Evolutionary conservation across 2,797 vertebrate genomes (phyloP).

Genomic region (Champsocephalus esox): DNA sequence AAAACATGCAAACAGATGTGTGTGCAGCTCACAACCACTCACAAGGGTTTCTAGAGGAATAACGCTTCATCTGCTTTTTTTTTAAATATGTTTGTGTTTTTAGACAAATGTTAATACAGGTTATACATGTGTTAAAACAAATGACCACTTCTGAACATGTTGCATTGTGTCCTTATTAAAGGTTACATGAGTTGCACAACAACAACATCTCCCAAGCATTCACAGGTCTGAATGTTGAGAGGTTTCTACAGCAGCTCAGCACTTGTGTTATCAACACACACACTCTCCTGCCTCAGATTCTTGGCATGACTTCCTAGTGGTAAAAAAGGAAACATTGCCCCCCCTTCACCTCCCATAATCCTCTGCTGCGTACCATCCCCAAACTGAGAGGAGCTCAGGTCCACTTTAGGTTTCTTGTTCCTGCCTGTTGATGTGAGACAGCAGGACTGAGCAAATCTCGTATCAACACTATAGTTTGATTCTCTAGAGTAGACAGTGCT

Average conservation of each 20-base stretch:
- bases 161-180: too few species aligned
- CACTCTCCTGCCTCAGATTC: conserved; percentile 82
- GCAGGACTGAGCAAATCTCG: conserved; percentile 15
- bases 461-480: background rate
- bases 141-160: background rate
- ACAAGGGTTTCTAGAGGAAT: background rate
- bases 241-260: conserved; percentile 51
- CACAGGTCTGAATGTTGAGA: background rate
- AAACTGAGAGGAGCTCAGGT: conserved; percentile 14
- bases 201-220: background rate
- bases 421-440: conserved; percentile 13
- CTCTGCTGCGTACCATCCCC: conserved; percentile 40
- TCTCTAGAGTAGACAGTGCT: background rate
- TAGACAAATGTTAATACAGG: background rate
- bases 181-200: background rate
- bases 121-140: background rate
- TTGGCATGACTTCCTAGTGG: conserved; percentile 83
- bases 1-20: background rate
- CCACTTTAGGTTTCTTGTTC: conserved; percentile 23
- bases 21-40: background rate
- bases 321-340: conserved; percentile 73
- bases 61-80: background rate
- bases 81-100: background rate
- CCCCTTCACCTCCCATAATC: conserved; percentile 38
- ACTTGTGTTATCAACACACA: conserved; percentile 69